Percentiles rank a stretch among this genome's conserved stretches.
Conservation (phyloP, 2,888 invertebrate genomes). For the Diogma glabrata region DNA sequence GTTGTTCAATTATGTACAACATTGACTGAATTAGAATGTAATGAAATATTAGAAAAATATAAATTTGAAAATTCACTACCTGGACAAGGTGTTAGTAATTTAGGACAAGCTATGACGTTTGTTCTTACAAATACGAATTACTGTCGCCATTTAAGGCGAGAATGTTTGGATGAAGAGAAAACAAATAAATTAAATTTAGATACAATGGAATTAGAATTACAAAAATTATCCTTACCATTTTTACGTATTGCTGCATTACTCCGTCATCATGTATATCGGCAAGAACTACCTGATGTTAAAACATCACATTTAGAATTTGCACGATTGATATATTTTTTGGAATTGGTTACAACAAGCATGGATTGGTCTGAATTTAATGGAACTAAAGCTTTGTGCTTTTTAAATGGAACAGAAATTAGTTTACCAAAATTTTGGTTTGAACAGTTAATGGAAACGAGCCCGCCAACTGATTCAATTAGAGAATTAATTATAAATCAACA, state of each 20-base stretch:
- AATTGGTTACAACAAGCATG: slow-evolving; percentile 55
- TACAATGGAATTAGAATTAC: slow-evolving; percentile 46
- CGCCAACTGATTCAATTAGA: slow-evolving; percentile 36
- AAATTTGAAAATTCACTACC: slow-evolving; percentile 13
- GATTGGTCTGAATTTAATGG: slow-evolving; percentile 55
- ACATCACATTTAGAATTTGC: slow-evolving; percentile 61
- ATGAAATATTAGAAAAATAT: slow-evolving; percentile 36
- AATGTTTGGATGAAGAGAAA: slow-evolving; percentile 26
- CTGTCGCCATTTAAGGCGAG: slow-evolving; percentile 29
- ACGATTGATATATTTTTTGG: slow-evolving; percentile 63
- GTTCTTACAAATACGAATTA: slow-evolving; percentile 31
- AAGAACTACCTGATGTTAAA: slow-evolving; percentile 56
- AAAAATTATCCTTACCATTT: slow-evolving; percentile 72
- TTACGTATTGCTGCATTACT: slow-evolving; percentile 72
- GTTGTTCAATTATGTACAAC: slow-evolving; percentile 65
- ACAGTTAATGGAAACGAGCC: slow-evolving; percentile 44
- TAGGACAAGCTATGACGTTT: slow-evolving; percentile 34
- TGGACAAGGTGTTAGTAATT: slow-evolving; percentile 19
- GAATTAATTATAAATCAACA: slow-evolving; percentile 63
- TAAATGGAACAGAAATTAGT: slow-evolving; percentile 39
- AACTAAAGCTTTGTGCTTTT: slow-evolving; percentile 50
- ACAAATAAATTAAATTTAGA: slow-evolving; percentile 29
- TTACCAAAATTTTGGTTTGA: slow-evolving; percentile 56
- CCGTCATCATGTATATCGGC: slow-evolving; percentile 70
- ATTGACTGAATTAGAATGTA: slow-evolving; percentile 52